phyloP scores from a whole-genome alignment of 2,888 invertebrate species.

The Drosophila paramelanica region DNA sequence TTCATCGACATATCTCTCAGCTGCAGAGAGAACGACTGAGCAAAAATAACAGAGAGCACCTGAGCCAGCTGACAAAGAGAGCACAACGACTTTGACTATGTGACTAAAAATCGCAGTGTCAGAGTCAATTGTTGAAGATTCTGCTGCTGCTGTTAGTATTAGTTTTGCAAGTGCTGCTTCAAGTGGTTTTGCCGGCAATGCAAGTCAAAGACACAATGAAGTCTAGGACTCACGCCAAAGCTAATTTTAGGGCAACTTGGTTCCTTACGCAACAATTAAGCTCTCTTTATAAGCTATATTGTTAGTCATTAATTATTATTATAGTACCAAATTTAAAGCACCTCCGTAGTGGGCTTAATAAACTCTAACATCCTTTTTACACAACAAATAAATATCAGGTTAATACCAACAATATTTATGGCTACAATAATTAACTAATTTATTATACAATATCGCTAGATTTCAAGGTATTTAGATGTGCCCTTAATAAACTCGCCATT shows the following conservation, averaged over 20 bases:
- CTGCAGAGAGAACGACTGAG: background rate
- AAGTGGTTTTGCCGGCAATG: conserved; percentile 29
- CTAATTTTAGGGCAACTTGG: background rate
- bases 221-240: background rate
- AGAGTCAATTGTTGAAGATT: conserved; percentile 23
- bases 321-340: too few species aligned
- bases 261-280: background rate
- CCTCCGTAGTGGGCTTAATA: too few species aligned
- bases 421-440: too few species aligned
- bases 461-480: too few species aligned
- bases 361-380: too few species aligned
- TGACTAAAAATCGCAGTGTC: conserved; percentile 32
- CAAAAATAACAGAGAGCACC: background rate
- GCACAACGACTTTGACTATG: conserved; percentile 42
- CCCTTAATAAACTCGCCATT: too few species aligned
- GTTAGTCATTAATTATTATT: too few species aligned
- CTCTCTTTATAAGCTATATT: background rate
- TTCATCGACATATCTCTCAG: conserved; percentile 16
- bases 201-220: background rate
- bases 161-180: conserved; percentile 11
- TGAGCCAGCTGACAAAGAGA: conserved; percentile 36
- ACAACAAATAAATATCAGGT: too few species aligned
- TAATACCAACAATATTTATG: too few species aligned
- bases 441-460: too few species aligned
- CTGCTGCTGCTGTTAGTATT: conserved; percentile 19